These are phyloP conservation scores for Pituophis catenifer DNA, from an alignment of 2,113 vertebrate genomes.

Conservation along the genomic window DNA sequence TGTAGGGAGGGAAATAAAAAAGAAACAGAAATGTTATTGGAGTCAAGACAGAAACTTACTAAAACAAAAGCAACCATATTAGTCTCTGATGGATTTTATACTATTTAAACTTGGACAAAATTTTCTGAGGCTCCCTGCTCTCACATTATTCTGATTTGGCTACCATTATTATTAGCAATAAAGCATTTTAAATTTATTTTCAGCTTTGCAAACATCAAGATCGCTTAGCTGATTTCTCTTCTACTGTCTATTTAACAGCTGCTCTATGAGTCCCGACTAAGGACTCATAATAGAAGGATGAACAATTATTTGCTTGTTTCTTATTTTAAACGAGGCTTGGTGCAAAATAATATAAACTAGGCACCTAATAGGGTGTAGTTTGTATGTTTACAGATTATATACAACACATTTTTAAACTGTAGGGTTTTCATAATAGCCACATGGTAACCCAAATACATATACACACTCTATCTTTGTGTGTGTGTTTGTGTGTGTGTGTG, in stretches of 20 bases:
- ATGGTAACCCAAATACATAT: not conserved
- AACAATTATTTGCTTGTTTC: not conserved
- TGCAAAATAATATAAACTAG: not conserved
- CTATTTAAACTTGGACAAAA: not conserved
- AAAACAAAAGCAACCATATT: not conserved
- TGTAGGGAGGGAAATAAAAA: not conserved
- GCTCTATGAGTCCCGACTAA: not conserved
- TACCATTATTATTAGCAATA: not conserved
- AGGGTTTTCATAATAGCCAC: not conserved
- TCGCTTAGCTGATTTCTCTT: not conserved
- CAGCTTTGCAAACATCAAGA: not conserved
- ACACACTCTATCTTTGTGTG: not conserved
- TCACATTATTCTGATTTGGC: not conserved
- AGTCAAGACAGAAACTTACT: not conserved
- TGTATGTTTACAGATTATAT: not conserved
- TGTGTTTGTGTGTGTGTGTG: not conserved
- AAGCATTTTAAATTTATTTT: not conserved
- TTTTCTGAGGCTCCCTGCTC: not conserved
- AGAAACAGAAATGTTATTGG: not conserved
- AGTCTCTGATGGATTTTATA: not conserved
- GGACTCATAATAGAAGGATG: not conserved
- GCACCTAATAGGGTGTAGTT: not conserved
- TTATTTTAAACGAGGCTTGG: not conserved
- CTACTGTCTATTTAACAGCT: not conserved
- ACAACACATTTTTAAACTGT: not conserved